A percentile compares a stretch with the other conserved stretches of the same genome.
These are phyloP conservation scores for Gymnobelideus leadbeateri DNA, from an alignment of 2,113 vertebrate genomes.

Conservation along the genomic window DNA sequence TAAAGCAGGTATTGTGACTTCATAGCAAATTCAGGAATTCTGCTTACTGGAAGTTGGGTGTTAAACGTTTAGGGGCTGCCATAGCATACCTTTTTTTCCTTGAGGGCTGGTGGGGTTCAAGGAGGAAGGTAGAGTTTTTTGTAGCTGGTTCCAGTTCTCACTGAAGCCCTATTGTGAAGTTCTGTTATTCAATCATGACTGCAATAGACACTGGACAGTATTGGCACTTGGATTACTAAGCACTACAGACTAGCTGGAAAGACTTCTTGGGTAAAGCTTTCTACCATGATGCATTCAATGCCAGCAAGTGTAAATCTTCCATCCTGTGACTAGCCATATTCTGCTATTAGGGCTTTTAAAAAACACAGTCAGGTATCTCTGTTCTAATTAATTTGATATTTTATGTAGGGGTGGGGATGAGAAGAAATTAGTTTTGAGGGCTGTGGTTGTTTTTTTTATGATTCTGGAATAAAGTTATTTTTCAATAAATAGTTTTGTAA, in stretches of 20 bases:
- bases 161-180: constrained; percentile 17
- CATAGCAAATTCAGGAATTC: constrained; percentile 14
- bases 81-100: constrained; percentile 8
- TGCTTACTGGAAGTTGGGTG: constrained; percentile 41
- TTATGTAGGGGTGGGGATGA: background rate
- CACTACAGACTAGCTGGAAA: constrained; percentile 7
- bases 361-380: constrained; percentile 36
- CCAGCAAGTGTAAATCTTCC: constrained; percentile 41
- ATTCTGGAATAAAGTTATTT: constrained; percentile 79
- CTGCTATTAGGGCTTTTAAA: constrained; percentile 36
- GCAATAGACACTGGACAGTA: constrained; percentile 1
- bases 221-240: constrained; percentile 22
- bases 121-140: background rate
- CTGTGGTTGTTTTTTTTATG: constrained; percentile 53
- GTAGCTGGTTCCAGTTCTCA: constrained; percentile 41
- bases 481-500: constrained; percentile 58
- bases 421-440: constrained; percentile 60
- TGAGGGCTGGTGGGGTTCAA: background rate
- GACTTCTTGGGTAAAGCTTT: constrained; percentile 16
- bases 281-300: constrained; percentile 53
- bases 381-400: constrained; percentile 54
- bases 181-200: background rate
- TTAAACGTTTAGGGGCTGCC: constrained; percentile 9
- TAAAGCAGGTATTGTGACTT: constrained; percentile 29
- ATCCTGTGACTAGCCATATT: constrained; percentile 33